Conservation (phyloP, 1,140 invertebrate genomes). For the Heliconius congener region DNA sequence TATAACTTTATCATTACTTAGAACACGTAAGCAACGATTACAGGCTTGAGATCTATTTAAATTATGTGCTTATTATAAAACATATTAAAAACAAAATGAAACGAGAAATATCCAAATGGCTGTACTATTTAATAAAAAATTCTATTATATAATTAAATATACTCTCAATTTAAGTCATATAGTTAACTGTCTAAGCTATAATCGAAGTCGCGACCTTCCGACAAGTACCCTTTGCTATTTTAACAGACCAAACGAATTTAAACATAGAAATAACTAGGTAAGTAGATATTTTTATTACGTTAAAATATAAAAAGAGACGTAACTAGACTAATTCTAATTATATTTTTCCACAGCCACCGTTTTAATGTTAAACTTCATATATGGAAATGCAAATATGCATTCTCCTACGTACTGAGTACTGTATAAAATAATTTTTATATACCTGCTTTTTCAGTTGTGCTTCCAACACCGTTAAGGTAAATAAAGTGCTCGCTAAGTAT, state of each 20-base stretch:
- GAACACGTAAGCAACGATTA: no score
- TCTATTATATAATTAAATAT: no score
- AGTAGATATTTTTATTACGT: not conserved
- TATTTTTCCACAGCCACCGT: conserved; percentile 1
- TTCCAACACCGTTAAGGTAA: conserved; percentile 3
- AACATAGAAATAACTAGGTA: not conserved
- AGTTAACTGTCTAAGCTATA: no score
- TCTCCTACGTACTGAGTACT: not conserved
- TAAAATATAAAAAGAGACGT: not conserved
- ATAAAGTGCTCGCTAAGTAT: conserved; percentile 2
- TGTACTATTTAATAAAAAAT: no score
- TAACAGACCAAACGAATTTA: no score
- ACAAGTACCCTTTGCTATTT: no score
- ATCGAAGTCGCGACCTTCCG: not conserved
- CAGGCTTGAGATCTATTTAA: no score
- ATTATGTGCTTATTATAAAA: no score
- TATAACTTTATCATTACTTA: no score
- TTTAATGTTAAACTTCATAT: conserved; percentile 6
- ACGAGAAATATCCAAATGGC: no score
- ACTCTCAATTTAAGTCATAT: no score
- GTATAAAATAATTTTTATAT: conserved; percentile 36
- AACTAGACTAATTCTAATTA: not conserved
- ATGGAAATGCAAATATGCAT: not conserved
- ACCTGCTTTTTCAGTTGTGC: conserved; percentile 11
- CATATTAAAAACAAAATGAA: no score